These are phyloP conservation scores for Orthonevra nobilis DNA, from an alignment of 2,888 invertebrate genomes.

Conservation along the genomic window DNA sequence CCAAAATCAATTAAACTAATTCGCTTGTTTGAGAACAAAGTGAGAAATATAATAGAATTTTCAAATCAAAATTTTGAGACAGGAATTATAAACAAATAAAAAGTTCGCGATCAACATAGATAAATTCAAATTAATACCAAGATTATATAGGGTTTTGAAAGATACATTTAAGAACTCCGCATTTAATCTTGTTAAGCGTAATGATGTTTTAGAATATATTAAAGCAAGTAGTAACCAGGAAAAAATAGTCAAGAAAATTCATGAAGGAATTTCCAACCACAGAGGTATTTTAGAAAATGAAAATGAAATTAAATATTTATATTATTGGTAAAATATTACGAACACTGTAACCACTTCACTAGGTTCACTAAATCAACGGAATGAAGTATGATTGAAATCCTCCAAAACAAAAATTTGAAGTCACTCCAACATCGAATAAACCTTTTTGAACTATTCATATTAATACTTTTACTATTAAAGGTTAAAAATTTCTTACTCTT, in stretches of 20 bases:
- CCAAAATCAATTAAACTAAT: constrained; percentile 12
- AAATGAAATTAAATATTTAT: constrained; percentile 24
- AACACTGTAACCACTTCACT: constrained; percentile 9
- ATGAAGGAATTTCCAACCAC: constrained; percentile 57
- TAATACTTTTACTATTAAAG: constrained; percentile 36
- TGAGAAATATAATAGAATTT: constrained; percentile 11
- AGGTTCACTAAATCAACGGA: constrained; percentile 26
- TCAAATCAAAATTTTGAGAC: constrained; percentile 21
- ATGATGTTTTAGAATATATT: constrained; percentile 23
- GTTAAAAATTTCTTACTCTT: constrained; percentile 26
- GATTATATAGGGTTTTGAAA: constrained; percentile 11
- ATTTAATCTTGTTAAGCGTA: constrained; percentile 9
- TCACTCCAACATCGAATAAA: constrained; percentile 17
- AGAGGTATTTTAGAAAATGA: constrained; percentile 61
- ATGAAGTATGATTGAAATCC: constrained; percentile 37
- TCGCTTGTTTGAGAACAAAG: constrained; percentile 16
- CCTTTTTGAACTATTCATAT: constrained; percentile 37
- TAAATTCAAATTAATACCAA: constrained; percentile 17
- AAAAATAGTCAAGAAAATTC: constrained; percentile 46
- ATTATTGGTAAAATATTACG: constrained; percentile 22
- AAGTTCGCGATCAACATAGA: constrained; percentile 36
- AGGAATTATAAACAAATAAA: constrained; percentile 37
- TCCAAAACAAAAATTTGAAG: constrained; percentile 23
- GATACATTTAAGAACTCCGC: constrained; percentile 33
- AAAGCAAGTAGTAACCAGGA: constrained; percentile 51